Evolutionary conservation across 2,797 vertebrate genomes (phyloP), one percentile per base, ranked within the genome.

Genomic region (Pagetopsis macropterus): DNA sequence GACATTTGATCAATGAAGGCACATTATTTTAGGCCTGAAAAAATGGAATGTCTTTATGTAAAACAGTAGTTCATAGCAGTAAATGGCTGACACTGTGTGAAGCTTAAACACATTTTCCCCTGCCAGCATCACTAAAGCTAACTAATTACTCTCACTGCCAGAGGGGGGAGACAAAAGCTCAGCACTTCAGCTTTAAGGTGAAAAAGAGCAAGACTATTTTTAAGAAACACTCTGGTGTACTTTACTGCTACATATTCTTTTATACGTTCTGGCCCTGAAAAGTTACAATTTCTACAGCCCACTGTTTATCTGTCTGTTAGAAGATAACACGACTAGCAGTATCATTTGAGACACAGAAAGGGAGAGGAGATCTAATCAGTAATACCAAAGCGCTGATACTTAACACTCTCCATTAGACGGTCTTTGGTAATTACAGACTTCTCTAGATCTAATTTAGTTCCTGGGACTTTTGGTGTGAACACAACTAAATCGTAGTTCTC

Each of bases 381-480:
- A 60, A 60, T 73, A 80, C 79, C 52, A 77, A 52, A 57, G 62
- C 4, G 60, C 8, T 81, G 75, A 70, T 23, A 54, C 57, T 52
- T 43, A 63, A 15, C 1, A 44, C 52, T 66, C 54, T 66, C 71
- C 72, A 57, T 61, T 59, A 57, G 49, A 48, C 62, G 23, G 9
- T 74, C 62, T 48, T 58, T 11, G 21, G 57, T 55, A 70, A 75
- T 85, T 62, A 75, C 40, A 76, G 10, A 66, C 41, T 21, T 21
- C 21, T 2, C 21, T 21, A 21, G 21, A 21, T 21, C 21, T 21
- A 21, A 21, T 21, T 21, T 21, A 21, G 21, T 21, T 21, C 21
- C 21, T 21, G 21, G 21, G 21, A 21, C 21, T 21, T 21, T 21
- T 21, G 21, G 21, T 19, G 19, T 19, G 19, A 19, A 19, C 21